Evolutionary conservation across 1,140 invertebrate genomes (phyloP).

Genomic region (Tenebrio molitor): DNA sequence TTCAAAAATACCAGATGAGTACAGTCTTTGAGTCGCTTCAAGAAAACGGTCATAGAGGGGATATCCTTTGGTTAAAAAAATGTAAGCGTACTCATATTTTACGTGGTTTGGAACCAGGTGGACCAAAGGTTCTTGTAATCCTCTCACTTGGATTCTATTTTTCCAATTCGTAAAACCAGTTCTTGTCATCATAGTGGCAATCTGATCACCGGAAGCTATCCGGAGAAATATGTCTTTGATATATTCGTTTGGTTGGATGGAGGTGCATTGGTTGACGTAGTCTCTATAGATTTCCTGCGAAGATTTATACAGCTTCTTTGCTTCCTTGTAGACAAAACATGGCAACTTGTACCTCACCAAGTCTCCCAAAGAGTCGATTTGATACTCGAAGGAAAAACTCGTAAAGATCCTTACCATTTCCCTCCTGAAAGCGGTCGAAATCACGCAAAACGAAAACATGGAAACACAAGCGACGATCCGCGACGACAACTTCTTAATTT

Average conservation of each 20-base stretch:
- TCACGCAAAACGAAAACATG: neutral
- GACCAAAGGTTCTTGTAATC: neutral
- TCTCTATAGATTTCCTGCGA: neutral
- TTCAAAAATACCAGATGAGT: neutral
- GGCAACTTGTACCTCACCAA: neutral
- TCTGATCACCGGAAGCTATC: neutral
- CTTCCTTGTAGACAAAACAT: constrained; percentile 1
- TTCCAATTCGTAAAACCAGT: neutral
- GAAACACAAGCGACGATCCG: neutral
- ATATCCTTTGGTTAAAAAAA: constrained; percentile 3
- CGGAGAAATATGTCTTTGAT: neutral
- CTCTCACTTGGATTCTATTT: neutral
- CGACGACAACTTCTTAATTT: neutral
- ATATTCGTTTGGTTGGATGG: too few relatives aligned
- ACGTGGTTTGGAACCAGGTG: neutral
- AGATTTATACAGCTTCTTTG: neutral
- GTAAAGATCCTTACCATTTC: constrained; percentile 9
- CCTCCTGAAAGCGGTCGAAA: neutral
- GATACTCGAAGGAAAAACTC: neutral
- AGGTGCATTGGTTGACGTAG: too few relatives aligned
- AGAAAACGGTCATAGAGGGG: neutral
- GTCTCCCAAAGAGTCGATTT: neutral
- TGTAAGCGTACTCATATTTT: constrained; percentile 1
- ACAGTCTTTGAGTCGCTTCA: neutral
- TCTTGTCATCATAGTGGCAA: neutral